Percentiles rank a stretch among this genome's conserved stretches.
These are phyloP conservation scores for Petrocephalus zakoni DNA, from an alignment of 2,113 vertebrate genomes.

Conservation along the genomic window DNA sequence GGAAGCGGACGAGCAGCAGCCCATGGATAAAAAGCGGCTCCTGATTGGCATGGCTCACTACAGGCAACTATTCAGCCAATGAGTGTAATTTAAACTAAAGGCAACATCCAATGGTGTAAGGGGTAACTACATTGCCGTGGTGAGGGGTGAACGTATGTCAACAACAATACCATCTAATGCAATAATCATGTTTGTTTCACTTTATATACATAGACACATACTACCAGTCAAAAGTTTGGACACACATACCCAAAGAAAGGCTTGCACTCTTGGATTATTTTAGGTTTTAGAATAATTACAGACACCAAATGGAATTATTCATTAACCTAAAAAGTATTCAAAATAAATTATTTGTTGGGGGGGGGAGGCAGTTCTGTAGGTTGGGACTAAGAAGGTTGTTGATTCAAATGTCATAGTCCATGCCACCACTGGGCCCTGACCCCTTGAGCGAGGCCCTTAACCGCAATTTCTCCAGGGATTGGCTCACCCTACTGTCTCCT, in stretches of 20 bases:
- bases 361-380: not conserved
- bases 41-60: not conserved
- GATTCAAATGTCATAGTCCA: not conserved
- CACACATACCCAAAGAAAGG: not conserved
- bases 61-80: not conserved
- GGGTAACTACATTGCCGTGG: not conserved
- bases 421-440: not conserved
- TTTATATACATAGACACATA: not conserved
- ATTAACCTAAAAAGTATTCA: not conserved
- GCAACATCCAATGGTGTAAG: constrained; percentile 19
- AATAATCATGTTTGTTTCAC: not conserved
- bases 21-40: not conserved
- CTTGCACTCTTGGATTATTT: not conserved
- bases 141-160: not conserved
- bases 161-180: not conserved
- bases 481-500: not conserved
- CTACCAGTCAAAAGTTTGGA: not conserved
- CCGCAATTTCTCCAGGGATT: not conserved
- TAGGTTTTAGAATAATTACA: not conserved
- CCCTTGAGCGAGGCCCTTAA: not conserved
- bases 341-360: not conserved
- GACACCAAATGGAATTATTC: not conserved
- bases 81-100: constrained; percentile 16
- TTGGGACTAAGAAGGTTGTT: not conserved
- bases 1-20: not conserved